These are phyloP conservation scores for Lepidothrix coronata DNA, from an alignment of 2,113 vertebrate genomes.

Conservation along the genomic window DNA sequence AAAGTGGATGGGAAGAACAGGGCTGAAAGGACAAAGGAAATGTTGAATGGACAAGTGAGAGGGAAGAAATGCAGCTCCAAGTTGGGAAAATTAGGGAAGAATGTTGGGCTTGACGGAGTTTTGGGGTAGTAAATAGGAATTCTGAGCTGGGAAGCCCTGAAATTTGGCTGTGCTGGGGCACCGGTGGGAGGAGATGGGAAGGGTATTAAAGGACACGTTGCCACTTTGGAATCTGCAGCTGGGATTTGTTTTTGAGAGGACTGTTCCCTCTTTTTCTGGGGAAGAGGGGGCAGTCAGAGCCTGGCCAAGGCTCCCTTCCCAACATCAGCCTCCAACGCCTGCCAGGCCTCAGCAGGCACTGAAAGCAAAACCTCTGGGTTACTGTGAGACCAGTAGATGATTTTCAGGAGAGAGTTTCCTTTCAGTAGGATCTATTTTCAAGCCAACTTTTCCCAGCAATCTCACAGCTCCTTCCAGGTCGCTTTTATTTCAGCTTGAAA, in stretches of 20 bases:
- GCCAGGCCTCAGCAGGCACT: not conserved
- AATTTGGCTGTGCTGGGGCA: not conserved
- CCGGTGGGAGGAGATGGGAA: not conserved
- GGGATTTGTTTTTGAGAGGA: not conserved
- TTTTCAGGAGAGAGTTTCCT: not conserved
- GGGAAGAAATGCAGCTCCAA: not conserved
- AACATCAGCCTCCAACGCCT: not conserved
- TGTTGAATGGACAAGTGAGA: not conserved
- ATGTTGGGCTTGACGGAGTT: not conserved
- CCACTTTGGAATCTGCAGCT: not conserved
- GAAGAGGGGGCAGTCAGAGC: not conserved
- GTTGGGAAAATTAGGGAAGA: not conserved
- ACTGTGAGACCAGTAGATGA: not conserved
- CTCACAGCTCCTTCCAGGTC: not conserved
- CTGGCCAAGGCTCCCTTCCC: not conserved
- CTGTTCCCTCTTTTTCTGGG: not conserved
- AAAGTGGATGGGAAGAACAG: not conserved
- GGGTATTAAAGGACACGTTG: not conserved
- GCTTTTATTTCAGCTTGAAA: constrained; percentile 19
- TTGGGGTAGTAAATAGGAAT: not conserved
- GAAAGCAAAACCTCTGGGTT: not conserved
- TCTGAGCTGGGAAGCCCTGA: not conserved
- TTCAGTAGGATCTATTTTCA: constrained; percentile 23
- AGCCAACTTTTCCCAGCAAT: constrained; percentile 7
- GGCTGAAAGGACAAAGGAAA: not conserved